Percentiles rank a stretch among this genome's conserved stretches.
Evolutionary conservation across 2,113 vertebrate species (phyloP).

Genomic region (Illadopsis cleaveri): DNA sequence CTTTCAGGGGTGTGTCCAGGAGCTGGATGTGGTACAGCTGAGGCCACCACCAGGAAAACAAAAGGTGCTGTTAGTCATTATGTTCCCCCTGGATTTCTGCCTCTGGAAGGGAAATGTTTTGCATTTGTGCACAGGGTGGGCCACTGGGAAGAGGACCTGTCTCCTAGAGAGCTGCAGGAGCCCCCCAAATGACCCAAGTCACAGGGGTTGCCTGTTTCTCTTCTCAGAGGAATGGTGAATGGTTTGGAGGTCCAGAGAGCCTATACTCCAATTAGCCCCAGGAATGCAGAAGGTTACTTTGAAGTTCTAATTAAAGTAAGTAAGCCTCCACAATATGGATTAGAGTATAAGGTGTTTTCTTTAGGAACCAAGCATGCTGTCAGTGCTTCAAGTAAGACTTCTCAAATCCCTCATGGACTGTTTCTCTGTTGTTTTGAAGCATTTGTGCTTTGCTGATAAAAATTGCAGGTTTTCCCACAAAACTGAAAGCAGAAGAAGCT

Average conservation of each 20-base stretch:
- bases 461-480: not conserved
- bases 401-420: not conserved
- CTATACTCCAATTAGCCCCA: conserved; percentile 77
- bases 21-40: not conserved
- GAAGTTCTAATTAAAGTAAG: conserved; percentile 84
- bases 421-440: not conserved
- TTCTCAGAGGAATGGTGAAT: conserved; percentile 72
- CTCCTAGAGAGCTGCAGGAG: not conserved
- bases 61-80: not conserved
- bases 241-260: conserved; percentile 81
- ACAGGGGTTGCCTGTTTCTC: not conserved
- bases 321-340: not conserved
- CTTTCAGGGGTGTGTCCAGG: not conserved
- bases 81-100: not conserved
- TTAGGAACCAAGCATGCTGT: not conserved
- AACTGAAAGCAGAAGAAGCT: not conserved
- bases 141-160: not conserved
- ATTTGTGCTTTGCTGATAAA: conserved; percentile 13
- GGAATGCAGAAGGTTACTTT: conserved; percentile 75
- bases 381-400: not conserved
- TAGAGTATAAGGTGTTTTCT: not conserved
- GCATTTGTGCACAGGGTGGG: not conserved
- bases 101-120: not conserved
- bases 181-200: not conserved
- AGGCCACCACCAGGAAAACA: not conserved